Base-by-base conservation (phyloP, 1,140 invertebrate species). In the Steinernema khuongi region DNA sequence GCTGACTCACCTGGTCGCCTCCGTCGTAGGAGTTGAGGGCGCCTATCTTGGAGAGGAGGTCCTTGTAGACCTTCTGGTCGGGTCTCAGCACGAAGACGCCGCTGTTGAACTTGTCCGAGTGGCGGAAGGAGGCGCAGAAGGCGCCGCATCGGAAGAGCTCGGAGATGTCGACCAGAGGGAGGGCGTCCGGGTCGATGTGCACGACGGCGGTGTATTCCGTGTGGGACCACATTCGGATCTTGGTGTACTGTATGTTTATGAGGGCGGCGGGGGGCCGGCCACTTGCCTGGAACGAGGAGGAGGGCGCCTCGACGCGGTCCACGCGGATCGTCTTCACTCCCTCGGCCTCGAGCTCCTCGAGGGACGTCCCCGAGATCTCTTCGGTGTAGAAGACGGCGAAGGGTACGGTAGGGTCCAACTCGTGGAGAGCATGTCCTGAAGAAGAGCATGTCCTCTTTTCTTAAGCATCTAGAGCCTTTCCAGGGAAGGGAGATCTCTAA, bases 41-140 rank as follows among this genome's bases (percentile, higher is more conserved):
- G 32, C 67, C 28, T 14, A 71, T 78, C 41, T 74, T 43, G n/a
- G 73, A 14, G 1, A 77, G 30, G 74, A 81, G 79, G 66, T 79
- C 77, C 4, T 68, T 44, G 69, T 80, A 79, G 22, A 77, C 66
- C 77, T 80, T 80, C 30, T 71, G 33, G 50, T 81, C 79, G 17
- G 80, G 80, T 66, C 43, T 32, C 7, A 81, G 33, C 18, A 77
- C 75, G 44, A 81, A 81, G 0, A 81, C 78, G 1, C 80, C 80
- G 1, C 80, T 44, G 36, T 81, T 81, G 60, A 81, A 81, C 74
- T 74, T 81, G 67, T 81, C 80, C 7, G 80, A 81, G 70, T 81
- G 80, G 1, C 80, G 80, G 19, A 81, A 68, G 11, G 70, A 67
- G 0, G 80, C 80, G 69, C 80, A 81, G 36, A 81, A 81, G 17